These are phyloP conservation scores for Drosophila testacea DNA, from an alignment of 2,888 invertebrate genomes.

Conservation along the genomic window DNA sequence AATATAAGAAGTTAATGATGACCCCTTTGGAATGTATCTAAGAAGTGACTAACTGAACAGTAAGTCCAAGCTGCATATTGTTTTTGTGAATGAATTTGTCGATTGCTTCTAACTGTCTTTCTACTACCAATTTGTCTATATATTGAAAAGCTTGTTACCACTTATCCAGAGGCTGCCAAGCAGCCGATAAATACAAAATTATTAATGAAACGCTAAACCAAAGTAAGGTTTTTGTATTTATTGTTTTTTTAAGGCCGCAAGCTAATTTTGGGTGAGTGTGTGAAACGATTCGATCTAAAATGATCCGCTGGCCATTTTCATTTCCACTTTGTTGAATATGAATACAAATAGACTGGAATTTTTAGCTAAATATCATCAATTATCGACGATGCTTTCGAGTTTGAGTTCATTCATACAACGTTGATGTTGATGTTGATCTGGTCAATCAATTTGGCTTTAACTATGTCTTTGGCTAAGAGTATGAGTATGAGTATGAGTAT, in stretches of 20 bases:
- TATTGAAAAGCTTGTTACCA: conserved; percentile 43
- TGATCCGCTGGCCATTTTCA: conserved; percentile 58
- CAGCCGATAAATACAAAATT: conserved; percentile 40
- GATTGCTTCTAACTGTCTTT: conserved; percentile 63
- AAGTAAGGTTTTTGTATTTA: conserved; percentile 13
- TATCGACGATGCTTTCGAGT: conserved; percentile 60
- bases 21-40: conserved; percentile 7
- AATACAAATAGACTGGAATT: conserved; percentile 38
- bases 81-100: conserved; percentile 64
- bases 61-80: conserved; percentile 46
- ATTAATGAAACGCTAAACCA: conserved; percentile 62
- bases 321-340: conserved; percentile 23
- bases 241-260: conserved; percentile 42
- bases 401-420: conserved; percentile 67
- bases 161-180: conserved; percentile 35
- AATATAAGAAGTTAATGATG: conserved; percentile 53
- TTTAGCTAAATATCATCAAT: conserved; percentile 70
- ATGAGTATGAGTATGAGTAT: neutral
- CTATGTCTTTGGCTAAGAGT: conserved; percentile 27
- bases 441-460: conserved; percentile 76
- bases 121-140: conserved; percentile 43
- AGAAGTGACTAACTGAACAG: conserved; percentile 32
- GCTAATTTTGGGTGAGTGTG: conserved; percentile 62
- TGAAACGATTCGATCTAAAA: conserved; percentile 60
- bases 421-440: conserved; percentile 55